phyloP scores from a whole-genome alignment of 2,113 vertebrate genomes.

The Nicator chloris region DNA sequence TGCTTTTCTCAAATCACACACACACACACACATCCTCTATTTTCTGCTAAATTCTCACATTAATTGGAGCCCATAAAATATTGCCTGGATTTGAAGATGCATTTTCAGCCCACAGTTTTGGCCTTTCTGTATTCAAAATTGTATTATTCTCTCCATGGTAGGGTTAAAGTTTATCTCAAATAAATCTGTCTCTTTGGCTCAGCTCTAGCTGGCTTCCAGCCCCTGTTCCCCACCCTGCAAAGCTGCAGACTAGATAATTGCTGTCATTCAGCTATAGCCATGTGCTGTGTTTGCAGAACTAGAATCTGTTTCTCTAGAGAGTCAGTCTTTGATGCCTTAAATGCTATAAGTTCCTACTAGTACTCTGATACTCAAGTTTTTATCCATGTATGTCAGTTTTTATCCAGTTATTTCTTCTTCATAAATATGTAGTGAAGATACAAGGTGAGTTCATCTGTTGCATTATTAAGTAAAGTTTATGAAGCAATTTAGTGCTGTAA shows the following conservation, averaged over 20 bases:
- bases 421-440: not conserved
- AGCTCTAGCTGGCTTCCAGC: not conserved
- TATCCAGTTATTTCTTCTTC: not conserved
- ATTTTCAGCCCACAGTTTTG: not conserved
- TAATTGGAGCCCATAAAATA: not conserved
- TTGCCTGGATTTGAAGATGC: not conserved
- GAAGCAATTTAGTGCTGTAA: not conserved
- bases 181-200: constrained; percentile 18
- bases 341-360: not conserved
- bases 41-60: not conserved
- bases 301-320: constrained; percentile 1
- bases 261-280: not conserved
- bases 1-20: not conserved
- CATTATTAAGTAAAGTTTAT: not conserved
- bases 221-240: not conserved
- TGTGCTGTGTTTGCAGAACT: not conserved
- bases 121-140: not conserved
- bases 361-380: not conserved
- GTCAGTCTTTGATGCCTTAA: not conserved
- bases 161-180: constrained; percentile 17
- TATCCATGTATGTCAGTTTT: not conserved
- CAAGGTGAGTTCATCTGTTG: not conserved
- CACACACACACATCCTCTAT: not conserved
- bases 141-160: not conserved
- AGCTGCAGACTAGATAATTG: constrained; percentile 1